Conservation (phyloP, 2,113 vertebrate species). For the Cervus canadensis region DNA sequence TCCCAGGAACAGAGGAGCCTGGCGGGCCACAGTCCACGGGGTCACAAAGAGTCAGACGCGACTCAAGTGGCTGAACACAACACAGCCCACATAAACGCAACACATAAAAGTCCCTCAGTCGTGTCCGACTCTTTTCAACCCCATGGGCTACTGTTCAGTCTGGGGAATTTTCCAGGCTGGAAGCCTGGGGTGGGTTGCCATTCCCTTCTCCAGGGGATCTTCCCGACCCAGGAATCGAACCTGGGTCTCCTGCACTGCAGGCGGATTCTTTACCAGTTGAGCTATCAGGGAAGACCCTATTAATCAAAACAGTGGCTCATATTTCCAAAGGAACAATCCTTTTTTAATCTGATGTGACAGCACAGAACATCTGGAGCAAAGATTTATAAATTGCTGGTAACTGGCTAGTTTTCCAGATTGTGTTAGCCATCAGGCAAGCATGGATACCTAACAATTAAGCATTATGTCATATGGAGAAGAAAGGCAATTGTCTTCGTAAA, state of each 20-base stretch:
- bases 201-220: neutral
- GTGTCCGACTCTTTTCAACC: rapidly evolving
- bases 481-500: neutral
- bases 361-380: neutral
- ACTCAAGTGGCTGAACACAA: neutral
- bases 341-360: neutral
- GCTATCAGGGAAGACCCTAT: neutral
- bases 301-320: neutral
- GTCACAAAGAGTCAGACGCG: rapidly evolving
- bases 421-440: neutral
- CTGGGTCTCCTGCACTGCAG: neutral
- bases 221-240: neutral
- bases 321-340: neutral
- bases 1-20: neutral
- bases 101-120: neutral
- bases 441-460: neutral
- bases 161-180: neutral
- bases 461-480: neutral
- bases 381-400: neutral
- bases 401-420: neutral
- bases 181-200: neutral
- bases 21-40: neutral
- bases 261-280: neutral
- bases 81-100: neutral
- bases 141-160: neutral